phyloP scores from a whole-genome alignment of 2,797 vertebrate species.

The Fratercula arctica region DNA sequence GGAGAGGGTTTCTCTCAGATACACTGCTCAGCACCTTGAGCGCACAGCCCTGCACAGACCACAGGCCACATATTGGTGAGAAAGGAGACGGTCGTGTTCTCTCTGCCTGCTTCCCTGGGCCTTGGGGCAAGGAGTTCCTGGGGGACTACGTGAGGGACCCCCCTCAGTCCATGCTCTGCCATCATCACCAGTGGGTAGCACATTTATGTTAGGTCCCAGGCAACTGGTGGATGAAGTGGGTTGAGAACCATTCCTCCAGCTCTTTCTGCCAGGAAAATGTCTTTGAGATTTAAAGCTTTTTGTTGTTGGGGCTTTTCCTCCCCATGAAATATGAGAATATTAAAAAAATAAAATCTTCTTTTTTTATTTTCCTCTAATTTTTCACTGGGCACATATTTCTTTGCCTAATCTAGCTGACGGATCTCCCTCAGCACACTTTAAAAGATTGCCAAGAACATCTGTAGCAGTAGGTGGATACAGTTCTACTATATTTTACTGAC shows the following conservation, averaged over 20 bases:
- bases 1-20: not conserved
- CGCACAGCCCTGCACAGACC: not conserved
- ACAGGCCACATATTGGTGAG: not conserved
- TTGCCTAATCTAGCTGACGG: not conserved
- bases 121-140: fast-evolving
- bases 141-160: fast-evolving
- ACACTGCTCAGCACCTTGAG: not conserved
- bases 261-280: not conserved
- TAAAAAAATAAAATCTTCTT: not conserved
- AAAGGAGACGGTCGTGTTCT: not conserved
- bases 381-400: not conserved
- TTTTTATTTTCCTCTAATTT: not conserved
- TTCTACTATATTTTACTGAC: not conserved
- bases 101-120: not conserved
- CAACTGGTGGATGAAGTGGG: not conserved
- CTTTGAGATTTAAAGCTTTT: not conserved
- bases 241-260: not conserved
- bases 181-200: not conserved
- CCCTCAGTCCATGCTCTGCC: not conserved
- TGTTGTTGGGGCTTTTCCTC: not conserved
- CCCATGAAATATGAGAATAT: not conserved
- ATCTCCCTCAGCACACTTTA: not conserved
- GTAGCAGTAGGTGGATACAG: not conserved
- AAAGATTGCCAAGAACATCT: not conserved
- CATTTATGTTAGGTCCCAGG: not conserved